phyloP scores from a whole-genome alignment of 2,113 vertebrate genomes.

The Paraplagusia blochii region DNA sequence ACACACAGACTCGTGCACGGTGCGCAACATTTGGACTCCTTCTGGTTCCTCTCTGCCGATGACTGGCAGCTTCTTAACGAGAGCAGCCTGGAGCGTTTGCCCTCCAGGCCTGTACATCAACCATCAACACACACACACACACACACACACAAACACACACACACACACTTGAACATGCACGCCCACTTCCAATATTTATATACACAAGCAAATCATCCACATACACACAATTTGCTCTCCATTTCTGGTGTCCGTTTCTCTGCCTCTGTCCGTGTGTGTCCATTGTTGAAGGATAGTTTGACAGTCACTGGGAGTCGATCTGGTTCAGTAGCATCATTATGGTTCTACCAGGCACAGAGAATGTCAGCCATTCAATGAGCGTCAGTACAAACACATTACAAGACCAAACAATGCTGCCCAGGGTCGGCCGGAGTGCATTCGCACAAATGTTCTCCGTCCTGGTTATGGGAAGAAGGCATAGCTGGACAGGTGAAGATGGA shows the following conservation, averaged over 20 bases:
- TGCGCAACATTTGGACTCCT: slow-evolving; percentile 68
- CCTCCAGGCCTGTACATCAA: slow-evolving; percentile 74
- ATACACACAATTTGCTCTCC: slow-evolving; percentile 12
- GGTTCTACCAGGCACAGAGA: slow-evolving; percentile 51
- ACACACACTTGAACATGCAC: slow-evolving; percentile 11
- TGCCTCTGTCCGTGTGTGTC: slow-evolving; percentile 43
- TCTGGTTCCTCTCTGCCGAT: slow-evolving; percentile 71
- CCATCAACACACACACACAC: slow-evolving; percentile 68
- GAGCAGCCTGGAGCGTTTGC: slow-evolving; percentile 73
- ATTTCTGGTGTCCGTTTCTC: slow-evolving; percentile 38
- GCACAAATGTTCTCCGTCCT: slow-evolving; percentile 4
- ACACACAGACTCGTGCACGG: slow-evolving; percentile 46
- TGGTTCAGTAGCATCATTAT: slow-evolving; percentile 41
- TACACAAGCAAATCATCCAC: background rate
- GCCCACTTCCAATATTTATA: slow-evolving; percentile 41
- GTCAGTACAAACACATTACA: slow-evolving; percentile 39
- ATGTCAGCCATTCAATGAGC: slow-evolving; percentile 52
- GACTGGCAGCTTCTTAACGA: slow-evolving; percentile 77
- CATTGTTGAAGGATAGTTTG: slow-evolving; percentile 42
- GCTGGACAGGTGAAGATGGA: slow-evolving; percentile 58
- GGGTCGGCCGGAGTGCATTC: slow-evolving; percentile 21
- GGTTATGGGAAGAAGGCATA: slow-evolving; percentile 57
- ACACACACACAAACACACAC: slow-evolving; percentile 34
- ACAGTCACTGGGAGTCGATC: slow-evolving; percentile 53
- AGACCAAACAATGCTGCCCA: slow-evolving; percentile 30